Base-by-base conservation (phyloP, 64 coral and sea anemone species). In the Montipora foliosa region DNA sequence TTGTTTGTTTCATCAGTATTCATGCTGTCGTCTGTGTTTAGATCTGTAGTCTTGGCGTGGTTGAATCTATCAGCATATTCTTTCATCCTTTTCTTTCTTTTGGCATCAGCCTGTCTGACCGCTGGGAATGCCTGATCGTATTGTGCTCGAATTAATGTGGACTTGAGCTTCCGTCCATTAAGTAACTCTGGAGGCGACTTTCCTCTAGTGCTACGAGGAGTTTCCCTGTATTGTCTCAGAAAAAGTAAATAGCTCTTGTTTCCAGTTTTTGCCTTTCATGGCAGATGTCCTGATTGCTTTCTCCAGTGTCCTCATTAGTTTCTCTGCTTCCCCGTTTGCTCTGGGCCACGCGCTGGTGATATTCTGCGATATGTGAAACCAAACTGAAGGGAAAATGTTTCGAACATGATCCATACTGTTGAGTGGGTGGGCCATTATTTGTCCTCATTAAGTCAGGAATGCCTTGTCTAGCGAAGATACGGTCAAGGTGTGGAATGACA, bases 331-430 rank as follows among this genome's bases (percentile, higher is more conserved):
- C 50, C 46, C 83, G 57, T 93, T 93, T 10, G 84, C 76, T 53
- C 20, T 49, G n/a, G 84, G 84, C 9, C 51, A 55, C 51, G 51
- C 51, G 25, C 25, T 55, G 51, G 74, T 48, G 92, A 73, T 14
- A 93, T 81, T 60, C 47, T 77, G 3, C 91, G 15, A 50, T 93
- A 82, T 15, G 20, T 86, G 20, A 93, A 93, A 44, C 92, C 84
- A 66, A 87, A 45, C 7, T 88, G n/a, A 24, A 49, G 24, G 47
- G 48, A 44, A 37, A 75, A 88, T 22, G 45, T 21, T 49, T n/a
- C 29, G 44, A 88, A 94, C 25, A 25, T 25, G 25, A 7, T 13
- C 20, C 4, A 24, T 21, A 4, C 49, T 74, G 47, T 92, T 92
- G 14, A 92, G 85, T 59, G 84, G 84, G 29, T 13, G 83, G 55